Percentiles rank a stretch among this genome's conserved stretches.
These are phyloP conservation scores for Lasiurus borealis DNA, from an alignment of 2,113 vertebrate genomes.

Conservation along the genomic window DNA sequence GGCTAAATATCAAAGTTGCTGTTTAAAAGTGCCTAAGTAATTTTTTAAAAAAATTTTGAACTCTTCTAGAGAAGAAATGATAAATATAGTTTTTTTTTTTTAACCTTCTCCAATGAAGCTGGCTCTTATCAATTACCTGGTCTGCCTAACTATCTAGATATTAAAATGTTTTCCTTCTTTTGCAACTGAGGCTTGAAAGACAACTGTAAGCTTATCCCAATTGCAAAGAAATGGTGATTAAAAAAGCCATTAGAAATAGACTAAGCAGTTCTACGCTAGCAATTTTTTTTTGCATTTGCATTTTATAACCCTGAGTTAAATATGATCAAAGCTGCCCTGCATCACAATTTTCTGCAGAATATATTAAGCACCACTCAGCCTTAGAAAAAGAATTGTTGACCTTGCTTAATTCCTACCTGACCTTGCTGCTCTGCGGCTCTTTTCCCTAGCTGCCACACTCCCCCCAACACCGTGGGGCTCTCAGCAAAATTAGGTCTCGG, in stretches of 20 bases:
- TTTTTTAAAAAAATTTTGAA: neutral
- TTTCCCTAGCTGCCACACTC: neutral
- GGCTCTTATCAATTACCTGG: neutral
- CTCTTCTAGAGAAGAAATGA: neutral
- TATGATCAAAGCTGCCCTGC: conserved; percentile 22
- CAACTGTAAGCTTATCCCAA: conserved; percentile 48
- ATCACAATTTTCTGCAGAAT: conserved; percentile 39
- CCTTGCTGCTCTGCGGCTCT: neutral
- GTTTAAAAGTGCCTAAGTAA: conserved; percentile 1
- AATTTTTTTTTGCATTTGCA: conserved; percentile 31
- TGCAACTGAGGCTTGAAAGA: conserved; percentile 37
- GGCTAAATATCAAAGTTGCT: neutral
- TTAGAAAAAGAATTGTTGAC: neutral
- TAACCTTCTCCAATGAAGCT: conserved; percentile 15
- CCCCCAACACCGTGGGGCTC: neutral
- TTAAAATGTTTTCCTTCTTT: conserved; percentile 30
- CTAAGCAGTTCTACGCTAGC: conserved; percentile 37
- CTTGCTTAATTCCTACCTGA: neutral
- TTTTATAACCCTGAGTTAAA: conserved; percentile 56
- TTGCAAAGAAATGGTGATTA: conserved; percentile 53
- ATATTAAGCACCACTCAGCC: neutral
- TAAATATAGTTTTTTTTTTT: conserved; percentile 36
- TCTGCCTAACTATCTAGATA: neutral
- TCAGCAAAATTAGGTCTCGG: neutral
- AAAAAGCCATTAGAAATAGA: conserved; percentile 56